Base-by-base conservation (phyloP, 2,888 invertebrate genomes). In the Mystacides longicornis region DNA sequence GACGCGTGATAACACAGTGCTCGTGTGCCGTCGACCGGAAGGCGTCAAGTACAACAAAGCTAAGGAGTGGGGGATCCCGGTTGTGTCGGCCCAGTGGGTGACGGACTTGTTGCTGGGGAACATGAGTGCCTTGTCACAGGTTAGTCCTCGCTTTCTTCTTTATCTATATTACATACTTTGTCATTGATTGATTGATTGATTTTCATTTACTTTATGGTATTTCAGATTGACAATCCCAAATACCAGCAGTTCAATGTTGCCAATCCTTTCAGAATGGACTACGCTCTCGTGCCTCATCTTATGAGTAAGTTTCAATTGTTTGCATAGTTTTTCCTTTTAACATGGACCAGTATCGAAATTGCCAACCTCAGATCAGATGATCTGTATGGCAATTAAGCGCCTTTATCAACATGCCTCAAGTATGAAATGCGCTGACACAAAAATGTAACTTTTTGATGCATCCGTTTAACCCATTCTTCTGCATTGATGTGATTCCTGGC, bases 1-100 rank as follows among this genome's bases (percentile, higher is more conserved):
- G 68, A 86, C 86, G 0, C 82, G 83, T 59, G 87, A 89, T 68
- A 90, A 89, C 70, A 89, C 89, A 0, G 79, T 90, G 50, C 70
- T 90, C 53, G 79, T 90, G 59, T 85, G 87, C 68, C 82, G 85
- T 62, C 91, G 91, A 62, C 83, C 87, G 0, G 93, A 93, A 60
- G 95, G 95, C 20, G 79, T 80, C 62, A 98, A 98, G 72, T 93
- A 86, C 71, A 78, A 83, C 60, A 90, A 90, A 64, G 97, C 98
- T 0, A 81, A 89, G 49, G 94, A 96, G 68, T 95, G 93, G 93
- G 86, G 85, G 64, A 87, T 89, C 37, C 91, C 93, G 1, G 85
- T 93, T 1, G 95, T 98, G 0, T 97, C 94, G 67, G 87, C 91
- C 1, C 86, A 90, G 63, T 97, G 96, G 96, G 74, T 98, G 61